Evolutionary conservation across 2,888 invertebrate genomes (phyloP), one percentile per base, ranked within the genome.

Genomic region (Bibio marci): DNA sequence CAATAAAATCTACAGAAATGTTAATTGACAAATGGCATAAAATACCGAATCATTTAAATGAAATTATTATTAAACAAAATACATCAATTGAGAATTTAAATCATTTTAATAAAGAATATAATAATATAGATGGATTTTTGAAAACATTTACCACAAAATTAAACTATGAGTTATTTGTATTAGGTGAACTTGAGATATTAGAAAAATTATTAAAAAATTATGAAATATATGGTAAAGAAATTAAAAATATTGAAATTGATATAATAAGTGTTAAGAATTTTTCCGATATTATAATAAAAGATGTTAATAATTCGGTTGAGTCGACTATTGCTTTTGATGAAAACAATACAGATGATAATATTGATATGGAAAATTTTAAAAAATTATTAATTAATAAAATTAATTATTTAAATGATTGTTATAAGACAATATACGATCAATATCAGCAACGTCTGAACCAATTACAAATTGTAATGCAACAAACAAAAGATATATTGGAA

Each of bases 191-290:
- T 43, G 48, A 43, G 47, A 48, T 36, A 19, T 44, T 35, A 43
- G 45, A 41, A 34, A 33, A 43, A 22, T 43, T 43, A 31, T 22
- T 37, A 2, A n/a, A 39, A 12, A 38, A 43, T n/a, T 48, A 47
- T 31, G 46, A 54, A 48, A 38, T 8, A 22, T 22, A 6, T 22
- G 22, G 47, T n/a, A 57, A 55, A 44, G 59, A 61, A 36, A 43
- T 62, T 13, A 57, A 60, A 5, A 61, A 62, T 31, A 52, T 57
- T 3, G 59, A 62, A 47, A 62, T 62, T 15, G 62, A 62, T 51
- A 59, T 62, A 12, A 62, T 60, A 6, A 62, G 62, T 43, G 58
- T 58, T 0, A 52, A 58, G 1, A 62, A 62, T 42, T 62, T 62
- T 26, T 58, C 59, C 40, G 60, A 62, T 44, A 58, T 60, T 12